Percentiles rank a stretch among this genome's conserved stretches.
Evolutionary conservation across 1,140 invertebrate genomes (phyloP).

Genomic region (Aporrectodea caliginosa): DNA sequence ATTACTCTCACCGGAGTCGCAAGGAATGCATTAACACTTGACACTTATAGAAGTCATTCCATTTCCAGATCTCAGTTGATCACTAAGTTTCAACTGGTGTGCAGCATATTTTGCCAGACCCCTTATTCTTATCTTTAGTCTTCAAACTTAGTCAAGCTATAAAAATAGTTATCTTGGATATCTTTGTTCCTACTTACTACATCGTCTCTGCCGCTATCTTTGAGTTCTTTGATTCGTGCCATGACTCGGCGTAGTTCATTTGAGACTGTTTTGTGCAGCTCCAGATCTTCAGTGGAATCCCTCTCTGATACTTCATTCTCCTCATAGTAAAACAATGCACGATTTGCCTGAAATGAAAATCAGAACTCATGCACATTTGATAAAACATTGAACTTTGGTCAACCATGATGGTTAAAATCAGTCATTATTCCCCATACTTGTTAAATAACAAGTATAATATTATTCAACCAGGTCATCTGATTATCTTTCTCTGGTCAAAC

Average conservation of each 20-base stretch:
- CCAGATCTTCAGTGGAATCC: conserved; percentile 65
- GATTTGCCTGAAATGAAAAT: conserved; percentile 25
- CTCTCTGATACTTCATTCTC: conserved; percentile 68
- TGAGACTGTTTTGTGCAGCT: conserved; percentile 67
- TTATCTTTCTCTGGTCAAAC: neutral
- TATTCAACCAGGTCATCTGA: neutral
- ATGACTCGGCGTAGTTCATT: conserved; percentile 65
- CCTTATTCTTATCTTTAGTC: too few species aligned
- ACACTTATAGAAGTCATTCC: too few species aligned
- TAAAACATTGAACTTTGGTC: too few species aligned
- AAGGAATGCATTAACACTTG: too few species aligned
- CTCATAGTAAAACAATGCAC: conserved; percentile 58
- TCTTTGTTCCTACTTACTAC: conserved; percentile 36
- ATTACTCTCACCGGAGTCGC: too few species aligned
- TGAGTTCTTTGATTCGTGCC: conserved; percentile 65
- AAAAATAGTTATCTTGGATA: too few species aligned
- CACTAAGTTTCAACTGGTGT: too few species aligned
- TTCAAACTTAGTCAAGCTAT: too few species aligned
- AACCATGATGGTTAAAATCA: too few species aligned
- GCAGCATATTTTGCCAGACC: too few species aligned
- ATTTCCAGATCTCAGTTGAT: too few species aligned
- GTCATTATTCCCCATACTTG: too few species aligned
- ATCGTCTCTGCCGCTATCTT: conserved; percentile 54
- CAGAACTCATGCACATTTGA: neutral
- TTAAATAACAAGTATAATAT: neutral